These are phyloP conservation scores for Leptonema lineaticorne DNA, from an alignment of 1,140 invertebrate genomes.

Conservation along the genomic window DNA sequence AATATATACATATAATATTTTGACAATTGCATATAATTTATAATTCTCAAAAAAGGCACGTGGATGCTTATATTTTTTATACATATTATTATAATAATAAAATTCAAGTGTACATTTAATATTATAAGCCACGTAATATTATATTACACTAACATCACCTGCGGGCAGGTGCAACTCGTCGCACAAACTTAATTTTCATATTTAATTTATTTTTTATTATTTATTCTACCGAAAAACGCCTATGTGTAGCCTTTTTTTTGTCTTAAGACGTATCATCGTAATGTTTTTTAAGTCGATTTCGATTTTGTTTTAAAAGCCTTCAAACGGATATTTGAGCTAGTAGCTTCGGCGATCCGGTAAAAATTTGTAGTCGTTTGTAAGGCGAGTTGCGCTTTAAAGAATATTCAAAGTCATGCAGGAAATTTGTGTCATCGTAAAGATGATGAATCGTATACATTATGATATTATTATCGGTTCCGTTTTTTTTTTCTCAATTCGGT, in stretches of 20 bases:
- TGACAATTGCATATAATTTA: no score
- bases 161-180: conserved; percentile 21
- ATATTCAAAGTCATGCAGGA: conserved; percentile 28
- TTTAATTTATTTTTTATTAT: conserved; percentile 1
- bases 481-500: neutral
- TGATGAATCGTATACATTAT: conserved; percentile 15
- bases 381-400: neutral
- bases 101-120: no score
- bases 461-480: no score
- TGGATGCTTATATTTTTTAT: no score
- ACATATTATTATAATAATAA: no score
- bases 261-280: no score
- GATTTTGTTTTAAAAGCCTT: neutral
- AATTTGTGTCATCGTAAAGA: conserved; percentile 23
- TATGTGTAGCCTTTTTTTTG: no score
- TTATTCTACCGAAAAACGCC: neutral
- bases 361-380: no score
- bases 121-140: conserved; percentile 10
- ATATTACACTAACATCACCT: conserved; percentile 13
- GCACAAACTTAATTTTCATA: conserved; percentile 3
- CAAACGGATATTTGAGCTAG: neutral
- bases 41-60: no score
- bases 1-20: no score
- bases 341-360: neutral
- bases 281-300: neutral